Conservation (phyloP, 2,888 invertebrate species). For the Spilosoma lubricipeda region DNA sequence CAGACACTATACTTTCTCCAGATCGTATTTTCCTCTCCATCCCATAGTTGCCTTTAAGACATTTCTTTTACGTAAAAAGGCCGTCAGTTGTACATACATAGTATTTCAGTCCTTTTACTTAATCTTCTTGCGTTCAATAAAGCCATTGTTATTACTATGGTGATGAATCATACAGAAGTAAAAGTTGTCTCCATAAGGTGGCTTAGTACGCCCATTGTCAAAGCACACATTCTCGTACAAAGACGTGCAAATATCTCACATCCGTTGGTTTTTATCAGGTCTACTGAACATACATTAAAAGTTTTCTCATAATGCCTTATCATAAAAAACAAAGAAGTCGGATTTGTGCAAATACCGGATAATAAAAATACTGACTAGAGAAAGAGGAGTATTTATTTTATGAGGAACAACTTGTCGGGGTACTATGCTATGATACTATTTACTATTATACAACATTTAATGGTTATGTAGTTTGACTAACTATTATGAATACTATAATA, state of each 20-base stretch:
- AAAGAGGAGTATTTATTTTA: not conserved
- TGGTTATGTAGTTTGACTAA: too few relatives aligned
- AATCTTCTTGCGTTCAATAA: too few relatives aligned
- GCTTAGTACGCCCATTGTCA: not conserved
- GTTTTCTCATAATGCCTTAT: conserved; percentile 9
- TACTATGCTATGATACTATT: too few relatives aligned
- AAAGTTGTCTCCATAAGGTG: not conserved
- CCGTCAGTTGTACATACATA: too few relatives aligned
- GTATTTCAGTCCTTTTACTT: too few relatives aligned
- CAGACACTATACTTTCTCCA: too few relatives aligned
- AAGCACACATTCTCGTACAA: not conserved
- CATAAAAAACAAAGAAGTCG: conserved; percentile 5
- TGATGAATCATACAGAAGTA: not conserved
- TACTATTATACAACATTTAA: too few relatives aligned
- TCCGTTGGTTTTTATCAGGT: not conserved
- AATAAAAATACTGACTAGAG: not conserved
- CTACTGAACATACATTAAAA: not conserved
- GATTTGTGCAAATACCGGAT: not conserved
- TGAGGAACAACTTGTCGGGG: not conserved
- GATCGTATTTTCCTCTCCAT: too few relatives aligned
- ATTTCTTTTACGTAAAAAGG: too few relatives aligned
- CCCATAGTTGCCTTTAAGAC: too few relatives aligned
- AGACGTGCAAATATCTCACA: not conserved
- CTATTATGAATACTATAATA: too few relatives aligned
- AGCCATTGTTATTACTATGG: too few relatives aligned